Evolutionary conservation across 92 coral and sea anemone species (phyloP).

Genomic region (Siderastrea radians): DNA sequence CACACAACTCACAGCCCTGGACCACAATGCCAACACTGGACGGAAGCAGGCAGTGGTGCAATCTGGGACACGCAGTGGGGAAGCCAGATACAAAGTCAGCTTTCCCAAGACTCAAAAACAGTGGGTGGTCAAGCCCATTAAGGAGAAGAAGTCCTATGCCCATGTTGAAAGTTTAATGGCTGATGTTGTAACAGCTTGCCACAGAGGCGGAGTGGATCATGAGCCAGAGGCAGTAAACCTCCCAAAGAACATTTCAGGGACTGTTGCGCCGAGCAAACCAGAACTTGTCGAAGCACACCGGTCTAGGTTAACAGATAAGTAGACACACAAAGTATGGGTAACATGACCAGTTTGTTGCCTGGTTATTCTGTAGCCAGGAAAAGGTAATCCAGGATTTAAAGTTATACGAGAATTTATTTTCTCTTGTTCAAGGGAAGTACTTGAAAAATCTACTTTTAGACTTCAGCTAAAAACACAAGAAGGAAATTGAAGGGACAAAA

Average conservation of each 20-base stretch:
- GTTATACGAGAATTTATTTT: no score
- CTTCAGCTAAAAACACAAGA: no score
- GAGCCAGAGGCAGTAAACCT: conserved; percentile 22
- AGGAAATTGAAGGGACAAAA: no score
- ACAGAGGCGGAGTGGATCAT: conserved; percentile 29
- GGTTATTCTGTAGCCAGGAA: no score
- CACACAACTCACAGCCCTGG: no score
- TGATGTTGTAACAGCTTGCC: conserved; percentile 27
- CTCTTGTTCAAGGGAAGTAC: no score
- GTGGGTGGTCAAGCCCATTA: conserved; percentile 67
- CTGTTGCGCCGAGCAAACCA: conserved; percentile 45
- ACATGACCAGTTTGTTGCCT: no score
- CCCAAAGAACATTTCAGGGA: conserved; percentile 44
- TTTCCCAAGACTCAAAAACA: conserved; percentile 58
- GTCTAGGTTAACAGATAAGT: conserved; percentile 41
- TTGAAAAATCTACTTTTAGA: no score
- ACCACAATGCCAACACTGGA: conserved; percentile 49
- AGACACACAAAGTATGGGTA: no score
- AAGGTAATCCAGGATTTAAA: no score
- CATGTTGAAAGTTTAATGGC: conserved; percentile 42
- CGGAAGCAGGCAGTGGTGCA: conserved; percentile 60
- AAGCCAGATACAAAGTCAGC: conserved; percentile 48
- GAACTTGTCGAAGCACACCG: conserved; percentile 35
- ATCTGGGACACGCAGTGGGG: conserved; percentile 42
- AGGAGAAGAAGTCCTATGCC: conserved; percentile 30